Conservation (phyloP, 2,888 invertebrate species). For the Callosobruchus maculatus region DNA sequence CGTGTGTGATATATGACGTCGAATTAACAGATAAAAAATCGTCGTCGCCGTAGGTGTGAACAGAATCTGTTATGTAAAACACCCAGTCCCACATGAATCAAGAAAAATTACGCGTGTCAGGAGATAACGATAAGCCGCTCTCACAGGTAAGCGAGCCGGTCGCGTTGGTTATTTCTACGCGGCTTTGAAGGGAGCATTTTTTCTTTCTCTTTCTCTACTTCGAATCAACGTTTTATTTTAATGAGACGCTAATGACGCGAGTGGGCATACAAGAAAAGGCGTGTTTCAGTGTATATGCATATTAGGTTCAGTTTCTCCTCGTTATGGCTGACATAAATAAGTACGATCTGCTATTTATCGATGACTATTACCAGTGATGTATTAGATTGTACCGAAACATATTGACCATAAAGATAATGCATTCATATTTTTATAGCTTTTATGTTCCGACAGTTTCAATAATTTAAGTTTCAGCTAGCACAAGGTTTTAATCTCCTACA, state of each 20-base stretch:
- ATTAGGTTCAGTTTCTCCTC: not conserved
- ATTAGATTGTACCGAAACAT: not conserved
- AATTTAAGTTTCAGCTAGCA: too few relatives aligned
- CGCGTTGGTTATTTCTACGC: not conserved
- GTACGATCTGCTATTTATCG: not conserved
- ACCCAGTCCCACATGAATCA: not conserved
- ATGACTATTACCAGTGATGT: not conserved
- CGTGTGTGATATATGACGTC: not conserved
- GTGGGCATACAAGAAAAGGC: not conserved
- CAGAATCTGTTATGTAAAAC: not conserved
- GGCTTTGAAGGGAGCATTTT: not conserved
- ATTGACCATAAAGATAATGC: too few relatives aligned
- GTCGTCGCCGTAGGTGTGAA: not conserved
- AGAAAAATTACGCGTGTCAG: not conserved
- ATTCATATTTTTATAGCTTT: too few relatives aligned
- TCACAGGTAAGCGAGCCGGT: not conserved
- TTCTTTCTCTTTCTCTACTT: not conserved
- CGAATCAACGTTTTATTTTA: not conserved
- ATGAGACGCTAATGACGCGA: not conserved
- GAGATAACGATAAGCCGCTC: not conserved
- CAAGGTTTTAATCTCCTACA: too few relatives aligned
- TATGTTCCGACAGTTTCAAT: too few relatives aligned
- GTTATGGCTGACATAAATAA: not conserved
- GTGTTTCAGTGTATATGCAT: not conserved
- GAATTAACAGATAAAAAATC: not conserved